These are phyloP conservation scores for Battus philenor DNA, from an alignment of 1,140 invertebrate genomes.

Conservation along the genomic window DNA sequence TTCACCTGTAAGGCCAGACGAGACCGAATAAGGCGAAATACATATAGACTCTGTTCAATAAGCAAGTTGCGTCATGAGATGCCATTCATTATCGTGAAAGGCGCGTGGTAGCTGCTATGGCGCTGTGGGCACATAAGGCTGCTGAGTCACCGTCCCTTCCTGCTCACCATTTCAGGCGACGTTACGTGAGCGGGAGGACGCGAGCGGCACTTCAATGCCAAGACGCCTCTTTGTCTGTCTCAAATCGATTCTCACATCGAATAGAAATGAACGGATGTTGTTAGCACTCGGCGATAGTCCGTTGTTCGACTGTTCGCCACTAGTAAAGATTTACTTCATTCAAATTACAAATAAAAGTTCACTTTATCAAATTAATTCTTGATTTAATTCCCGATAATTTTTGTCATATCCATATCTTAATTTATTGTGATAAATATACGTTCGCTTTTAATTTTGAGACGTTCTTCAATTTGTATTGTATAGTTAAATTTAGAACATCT, in stretches of 20 bases:
- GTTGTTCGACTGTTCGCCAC: too few species aligned
- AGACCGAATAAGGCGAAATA: constrained; percentile 33
- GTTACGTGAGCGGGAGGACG: constrained; percentile 52
- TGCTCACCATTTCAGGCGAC: constrained; percentile 47
- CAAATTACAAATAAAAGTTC: too few species aligned
- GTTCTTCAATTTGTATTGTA: too few species aligned
- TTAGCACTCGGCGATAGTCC: constrained; percentile 2
- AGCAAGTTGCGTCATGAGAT: constrained; percentile 46
- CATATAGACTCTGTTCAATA: constrained; percentile 46
- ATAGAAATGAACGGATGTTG: constrained; percentile 19
- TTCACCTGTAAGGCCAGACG: constrained; percentile 30
- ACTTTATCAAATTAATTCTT: too few species aligned
- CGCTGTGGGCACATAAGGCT: constrained; percentile 34
- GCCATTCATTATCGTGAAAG: constrained; percentile 55
- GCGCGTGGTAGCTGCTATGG: constrained; percentile 26
- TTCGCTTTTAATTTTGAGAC: too few species aligned
- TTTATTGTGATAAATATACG: too few species aligned
- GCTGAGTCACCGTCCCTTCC: constrained; percentile 61
- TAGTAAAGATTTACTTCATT: too few species aligned
- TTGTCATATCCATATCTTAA: too few species aligned
- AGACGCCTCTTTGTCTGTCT: constrained; percentile 31
- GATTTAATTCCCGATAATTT: too few species aligned
- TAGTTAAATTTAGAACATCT: too few species aligned
- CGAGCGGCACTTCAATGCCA: constrained; percentile 46
- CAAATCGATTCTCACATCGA: constrained; percentile 24